Evolutionary conservation across 2,113 vertebrate species (phyloP), one percentile per base, ranked within the genome.

Genomic region (Xiphophorus maculatus): DNA sequence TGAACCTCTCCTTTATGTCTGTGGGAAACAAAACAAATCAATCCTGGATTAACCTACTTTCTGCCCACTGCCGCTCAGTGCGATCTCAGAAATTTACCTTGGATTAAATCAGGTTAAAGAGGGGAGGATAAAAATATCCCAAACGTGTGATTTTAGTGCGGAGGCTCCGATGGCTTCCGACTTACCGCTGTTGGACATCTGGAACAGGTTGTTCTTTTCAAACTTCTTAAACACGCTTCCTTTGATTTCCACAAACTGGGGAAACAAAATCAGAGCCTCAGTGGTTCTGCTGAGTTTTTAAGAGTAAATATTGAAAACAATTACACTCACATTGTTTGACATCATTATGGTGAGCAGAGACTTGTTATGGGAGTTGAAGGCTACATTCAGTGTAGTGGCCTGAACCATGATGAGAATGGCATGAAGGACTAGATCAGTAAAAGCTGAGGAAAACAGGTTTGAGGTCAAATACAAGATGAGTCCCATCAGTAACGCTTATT

Each of bases 1-100:
- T 99, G 92, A 99, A 99, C 89, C 98, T 95, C 93, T 99, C 98
- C 88, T 99, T 99, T 91, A 99, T 99, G 92, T 99, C 98, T 99
- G 90, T 73, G 92, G 93, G 82, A 84, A 82, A 83, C 61, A 81
- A 37, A 84, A 86, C 67, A 85, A 90, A 85, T 88, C 70, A 90
- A 90, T 89, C 87, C 88, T 63, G 83, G 86, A 90, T 91, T 91
- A 91, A 88, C 89, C 91, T 85, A 90, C 83, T 92, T 92, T 80
- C 40, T 48, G 66, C 63, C 76, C 66, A 74, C 35, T 64, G 80
- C n/a, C 0, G 75, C 76, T 3, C 51, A 76, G 73, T 75, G 75
- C 9, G 5, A 80, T 72, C 86, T 74, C 83, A 88, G 29, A 86
- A 75, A 79, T 89, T 71, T 54, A 80, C 79, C 80, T 89, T 76